Base-by-base conservation (phyloP, 1,140 invertebrate genomes). In the Saccostrea echinata region DNA sequence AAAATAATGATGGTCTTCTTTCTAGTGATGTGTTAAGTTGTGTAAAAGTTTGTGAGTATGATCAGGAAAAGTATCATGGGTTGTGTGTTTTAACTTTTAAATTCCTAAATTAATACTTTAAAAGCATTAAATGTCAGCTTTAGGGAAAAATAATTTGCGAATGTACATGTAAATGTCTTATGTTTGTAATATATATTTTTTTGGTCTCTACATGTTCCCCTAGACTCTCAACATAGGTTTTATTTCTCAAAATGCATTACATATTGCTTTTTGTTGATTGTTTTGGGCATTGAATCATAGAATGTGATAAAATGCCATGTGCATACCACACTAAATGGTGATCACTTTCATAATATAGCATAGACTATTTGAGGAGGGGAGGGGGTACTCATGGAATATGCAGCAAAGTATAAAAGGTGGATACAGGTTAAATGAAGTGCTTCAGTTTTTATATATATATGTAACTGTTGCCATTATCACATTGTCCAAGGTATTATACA, bases 51-150 rank as follows among this genome's bases (percentile, higher is more conserved):
- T 30, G 24, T n/a, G n/a, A n/a, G n/a, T 30, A 76, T 76, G 68
- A 30, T 33, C 13, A 30, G 24, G 8, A 76, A 33, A 33, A 76
- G 27, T 30, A 76, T 33, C 24, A 76, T 30, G 24, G 68, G 68
- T 76, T 76, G 68, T 76, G 68, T 76, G 27, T 76, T 76, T 76
- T 76, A 76, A 76, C 11, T 76, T 76, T 76, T 76, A 76, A 76
- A 76, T 16, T 43, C 43, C 24, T 76, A 13, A 76, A 33, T 30
- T 76, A 30, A 13, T 30, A 30, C 16, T 16, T 24, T 33, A 9
- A 33, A 30, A 76, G 13, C 30, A 33, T 76, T 76, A 35, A 76
- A 30, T 27, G 27, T 76, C 11, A 33, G 24, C 30, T 76, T 76
- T 76, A 16, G 27, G 16, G 27, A 30, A 0, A 76, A 33, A 76